Evolutionary conservation across 2,113 vertebrate species (phyloP), one percentile per base, ranked within the genome.

Genomic region (Epinephelus lanceolatus): DNA sequence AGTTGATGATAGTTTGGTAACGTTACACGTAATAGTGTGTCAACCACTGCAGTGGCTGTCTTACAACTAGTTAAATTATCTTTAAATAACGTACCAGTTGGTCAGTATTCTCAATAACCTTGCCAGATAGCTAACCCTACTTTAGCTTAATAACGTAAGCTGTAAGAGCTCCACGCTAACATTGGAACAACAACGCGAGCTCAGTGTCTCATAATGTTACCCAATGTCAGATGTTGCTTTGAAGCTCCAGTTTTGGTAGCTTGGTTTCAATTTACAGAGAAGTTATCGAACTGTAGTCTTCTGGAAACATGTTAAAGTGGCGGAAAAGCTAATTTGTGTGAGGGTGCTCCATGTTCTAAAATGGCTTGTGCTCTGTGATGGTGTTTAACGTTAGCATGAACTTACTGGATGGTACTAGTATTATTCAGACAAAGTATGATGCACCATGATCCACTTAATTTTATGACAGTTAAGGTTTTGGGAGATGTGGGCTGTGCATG

Each of bases 21-120:
- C 1, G 9, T 63, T 10, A 71, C 33, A 17, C 2, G 21, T 37
- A 23, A 30, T 33, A n/a, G 1, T 57, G 7, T 65, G 23, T 30
- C 2, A 7, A 33, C 7, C 23, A 45, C 25, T 3, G 0, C 53
- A 6, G 3, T 23, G 60, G 40, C n/a, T 68, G 11, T 62, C 62
- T 42, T 17, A 72, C 3, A 53, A 17, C 14, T 19, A 49, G 6
- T 47, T 21, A 6, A 25, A 17, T 1, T 6, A 2, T 30, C 2
- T 27, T 30, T 53, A 27, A 42, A 42, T 17, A 18, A 51, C 17
- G 5, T 18, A 49, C 47, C 1, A 15, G 17, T 2, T 30, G 52
- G 23, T 49, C 11, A 3, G 3, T 62, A n/a, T 49, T 69, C 21
- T 73, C 12, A 12, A 33, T 70, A 53, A 84, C 75, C 33, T 68